Evolutionary conservation across 2,888 invertebrate species (phyloP).

Genomic region (Andrena bucephala): DNA sequence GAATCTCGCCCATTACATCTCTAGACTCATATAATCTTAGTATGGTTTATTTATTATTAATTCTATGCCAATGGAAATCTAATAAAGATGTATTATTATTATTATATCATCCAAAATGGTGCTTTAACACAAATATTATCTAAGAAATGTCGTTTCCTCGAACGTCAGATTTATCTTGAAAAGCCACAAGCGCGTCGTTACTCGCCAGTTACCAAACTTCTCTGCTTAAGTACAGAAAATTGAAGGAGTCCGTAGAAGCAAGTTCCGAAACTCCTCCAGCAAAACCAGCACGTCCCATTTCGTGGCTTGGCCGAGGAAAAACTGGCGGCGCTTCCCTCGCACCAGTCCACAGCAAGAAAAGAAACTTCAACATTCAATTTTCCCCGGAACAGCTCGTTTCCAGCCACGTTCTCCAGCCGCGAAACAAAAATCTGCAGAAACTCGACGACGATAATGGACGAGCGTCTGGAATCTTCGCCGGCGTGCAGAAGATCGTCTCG

Average conservation of each 20-base stretch:
- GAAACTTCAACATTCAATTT: slow-evolving; percentile 20
- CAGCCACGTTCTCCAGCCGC: slow-evolving; percentile 5
- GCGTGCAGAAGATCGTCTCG: not conserved
- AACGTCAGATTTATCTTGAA: too few species aligned
- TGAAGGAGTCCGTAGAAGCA: not conserved
- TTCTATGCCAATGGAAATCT: too few species aligned
- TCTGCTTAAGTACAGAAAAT: not conserved
- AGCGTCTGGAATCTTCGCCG: slow-evolving; percentile 1
- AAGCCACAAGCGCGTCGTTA: not conserved
- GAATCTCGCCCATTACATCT: too few species aligned
- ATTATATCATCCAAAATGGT: too few species aligned
- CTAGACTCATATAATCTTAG: too few species aligned
- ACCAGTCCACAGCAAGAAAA: not conserved
- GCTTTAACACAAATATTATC: too few species aligned
- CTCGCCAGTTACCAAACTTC: not conserved
- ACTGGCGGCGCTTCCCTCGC: not conserved
- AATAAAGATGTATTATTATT: too few species aligned
- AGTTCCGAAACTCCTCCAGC: slow-evolving; percentile 1
- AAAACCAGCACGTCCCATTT: not conserved
- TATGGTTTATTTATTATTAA: too few species aligned
- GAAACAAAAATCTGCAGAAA: slow-evolving; percentile 7
- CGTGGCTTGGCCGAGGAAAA: slow-evolving; percentile 1
- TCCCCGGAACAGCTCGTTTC: slow-evolving; percentile 10
- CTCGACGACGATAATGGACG: not conserved
- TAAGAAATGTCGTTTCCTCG: too few species aligned